These are phyloP conservation scores for Symphodus melops DNA, from an alignment of 2,113 vertebrate species.

Conservation along the genomic window DNA sequence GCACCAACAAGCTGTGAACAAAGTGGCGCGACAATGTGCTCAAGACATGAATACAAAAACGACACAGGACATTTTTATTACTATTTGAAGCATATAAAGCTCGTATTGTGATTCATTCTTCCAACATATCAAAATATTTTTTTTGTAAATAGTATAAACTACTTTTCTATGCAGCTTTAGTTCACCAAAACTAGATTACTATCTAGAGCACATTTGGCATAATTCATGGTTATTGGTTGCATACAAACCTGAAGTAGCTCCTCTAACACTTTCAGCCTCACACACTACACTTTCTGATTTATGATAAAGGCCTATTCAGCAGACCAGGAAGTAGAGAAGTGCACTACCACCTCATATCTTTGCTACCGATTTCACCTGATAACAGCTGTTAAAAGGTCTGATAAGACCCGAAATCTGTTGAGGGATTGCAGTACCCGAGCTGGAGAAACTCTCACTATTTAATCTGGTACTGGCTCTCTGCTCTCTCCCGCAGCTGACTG, in stretches of 20 bases:
- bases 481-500: conserved; percentile 86
- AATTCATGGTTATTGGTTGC: not conserved
- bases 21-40: no score
- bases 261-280: not conserved
- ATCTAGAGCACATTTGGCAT: no score
- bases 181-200: no score
- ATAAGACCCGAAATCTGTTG: not conserved
- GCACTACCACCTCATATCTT: not conserved
- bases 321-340: not conserved
- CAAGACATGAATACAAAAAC: no score
- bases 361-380: not conserved
- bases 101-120: no score
- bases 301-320: not conserved
- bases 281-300: not conserved
- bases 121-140: no score
- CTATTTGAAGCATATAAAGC: no score
- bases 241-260: not conserved
- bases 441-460: not conserved
- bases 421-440: not conserved
- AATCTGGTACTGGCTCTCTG: not conserved
- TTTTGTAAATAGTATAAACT: no score
- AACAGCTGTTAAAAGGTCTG: not conserved
- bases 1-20: no score
- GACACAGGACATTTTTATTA: no score
- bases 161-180: no score